Conservation (phyloP, 92 coral and sea anemone species). For the Galaxea fascicularis region DNA sequence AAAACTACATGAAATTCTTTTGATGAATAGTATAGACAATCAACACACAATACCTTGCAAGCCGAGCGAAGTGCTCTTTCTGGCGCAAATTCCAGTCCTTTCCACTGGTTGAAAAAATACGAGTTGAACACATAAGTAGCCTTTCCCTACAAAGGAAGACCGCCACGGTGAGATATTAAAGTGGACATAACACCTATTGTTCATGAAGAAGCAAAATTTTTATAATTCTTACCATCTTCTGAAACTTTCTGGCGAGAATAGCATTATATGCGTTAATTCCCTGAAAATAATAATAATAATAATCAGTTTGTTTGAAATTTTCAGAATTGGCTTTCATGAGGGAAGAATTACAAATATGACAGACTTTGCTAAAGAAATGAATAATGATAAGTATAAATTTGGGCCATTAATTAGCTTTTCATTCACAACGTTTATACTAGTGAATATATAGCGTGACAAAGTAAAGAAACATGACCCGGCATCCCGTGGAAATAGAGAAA, state of each 20-base stretch:
- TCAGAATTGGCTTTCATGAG: neutral
- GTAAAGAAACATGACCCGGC: too few species aligned
- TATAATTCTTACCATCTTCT: neutral
- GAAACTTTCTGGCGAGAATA: constrained; percentile 3
- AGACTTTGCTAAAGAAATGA: too few species aligned
- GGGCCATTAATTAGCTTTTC: too few species aligned
- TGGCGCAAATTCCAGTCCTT: neutral
- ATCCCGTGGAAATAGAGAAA: too few species aligned
- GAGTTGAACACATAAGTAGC: neutral
- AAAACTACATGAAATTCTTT: too few species aligned
- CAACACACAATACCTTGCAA: neutral
- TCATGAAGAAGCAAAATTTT: neutral
- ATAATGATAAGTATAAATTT: too few species aligned
- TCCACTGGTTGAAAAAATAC: neutral
- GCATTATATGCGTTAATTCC: constrained; percentile 3
- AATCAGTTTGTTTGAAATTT: too few species aligned
- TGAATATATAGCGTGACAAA: too few species aligned
- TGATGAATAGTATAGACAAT: neutral
- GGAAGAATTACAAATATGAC: neutral
- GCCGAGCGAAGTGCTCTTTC: neutral
- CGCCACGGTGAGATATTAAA: neutral
- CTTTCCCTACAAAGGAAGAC: neutral
- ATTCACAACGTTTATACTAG: too few species aligned
- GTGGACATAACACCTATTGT: too few species aligned
- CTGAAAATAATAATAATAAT: neutral